Base-by-base conservation (phyloP, 1,140 invertebrate species). In the Orius insidiosus region DNA sequence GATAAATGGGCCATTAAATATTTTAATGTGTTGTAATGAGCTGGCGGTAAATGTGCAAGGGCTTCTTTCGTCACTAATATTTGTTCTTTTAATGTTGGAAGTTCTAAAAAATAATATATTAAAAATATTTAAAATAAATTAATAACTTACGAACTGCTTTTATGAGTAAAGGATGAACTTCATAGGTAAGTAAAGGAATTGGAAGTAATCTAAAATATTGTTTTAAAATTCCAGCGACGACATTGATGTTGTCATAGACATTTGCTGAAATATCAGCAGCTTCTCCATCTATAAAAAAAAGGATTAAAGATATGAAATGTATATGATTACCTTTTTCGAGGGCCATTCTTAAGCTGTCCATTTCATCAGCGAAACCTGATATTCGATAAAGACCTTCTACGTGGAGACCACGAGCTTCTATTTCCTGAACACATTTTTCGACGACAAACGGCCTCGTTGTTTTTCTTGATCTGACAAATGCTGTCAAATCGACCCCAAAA, bases 341-440 rank as follows among this genome's bases (percentile, higher is more conserved):
- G 3, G 79, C 75, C 64, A 85, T 67, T 61, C 83, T 81, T 3
- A 88, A 68, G 0, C 76, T 72, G 58, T 89, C 85, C 56, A 89
- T 84, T 58, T 87, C 82, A 62, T 89, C 85, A 52, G 80, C 78
- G 59, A 86, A 85, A 1, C 87, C 88, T 3, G 85, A 88, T 24
- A 92, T 76, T 46, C 88, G 67, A 60, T 93, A 93, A 37, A 93
- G 75, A 10, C 88, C 88, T 66, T 93, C 88, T 10, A 75, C 72
- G 41, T 78, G 73, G 57, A 93, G 66, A 30, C 82, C 83, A 53
- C 85, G 65, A 0, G 64, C 66, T 65, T 90, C 85, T 19, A 92
- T 84, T 65, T 93, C 87, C 53, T 75, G 72, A 9, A 92, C 76
- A 64, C 86, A 92, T 58, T 81, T 77, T 41, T 76, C 75, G 14